Evolutionary conservation across 2,113 vertebrate genomes (phyloP), one percentile per base, ranked within the genome.

Genomic region (Naja naja): DNA sequence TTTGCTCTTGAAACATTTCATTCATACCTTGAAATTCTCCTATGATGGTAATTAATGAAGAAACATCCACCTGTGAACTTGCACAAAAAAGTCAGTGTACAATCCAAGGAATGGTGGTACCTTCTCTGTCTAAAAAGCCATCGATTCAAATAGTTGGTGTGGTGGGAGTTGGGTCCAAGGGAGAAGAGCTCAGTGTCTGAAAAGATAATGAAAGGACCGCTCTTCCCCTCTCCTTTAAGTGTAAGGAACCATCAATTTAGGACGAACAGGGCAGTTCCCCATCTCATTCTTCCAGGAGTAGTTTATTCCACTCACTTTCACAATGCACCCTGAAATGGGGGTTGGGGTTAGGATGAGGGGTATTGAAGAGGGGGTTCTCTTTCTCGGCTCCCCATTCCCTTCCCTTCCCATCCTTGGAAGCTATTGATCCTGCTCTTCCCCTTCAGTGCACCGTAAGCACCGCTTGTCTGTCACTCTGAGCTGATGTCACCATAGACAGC

Each of bases 311-410:
- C 56, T 91, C 93, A 2, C 69, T 94, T 54, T 91, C 94, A 16
- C 90, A 2, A 87, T 87, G 0, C 94, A 69, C 47, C 0, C 1
- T 85, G 55, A 86, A 5, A 16, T n/a, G 20, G 64, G 94, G 60
- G 27, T 49, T 7, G 87, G 91, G 85, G 94, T 23, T 45, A 30
- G 85, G 27, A 53, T 81, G 74, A 43, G 7, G 95, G 47, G 9
- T 81, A 88, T 27, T 23, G 14, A 93, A 92, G 90, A 93, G 91
- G 92, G 94, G 95, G 96, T 95, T 89, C 95, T 81, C 74, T 39
- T 81, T 43, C 7, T 22, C 74, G 43, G 34, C n/a, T 81, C 18
- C 34, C 34, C 74, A 43, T 43, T 81, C 74, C 74, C n/a, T 27
- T 12, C 85, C 8, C 27, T 3, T 45, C 90, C 52, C 9, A 49